Evolutionary conservation across 2,888 invertebrate genomes (phyloP), one percentile per base, ranked within the genome.

Genomic region (Tromatobia lineatoria): DNA sequence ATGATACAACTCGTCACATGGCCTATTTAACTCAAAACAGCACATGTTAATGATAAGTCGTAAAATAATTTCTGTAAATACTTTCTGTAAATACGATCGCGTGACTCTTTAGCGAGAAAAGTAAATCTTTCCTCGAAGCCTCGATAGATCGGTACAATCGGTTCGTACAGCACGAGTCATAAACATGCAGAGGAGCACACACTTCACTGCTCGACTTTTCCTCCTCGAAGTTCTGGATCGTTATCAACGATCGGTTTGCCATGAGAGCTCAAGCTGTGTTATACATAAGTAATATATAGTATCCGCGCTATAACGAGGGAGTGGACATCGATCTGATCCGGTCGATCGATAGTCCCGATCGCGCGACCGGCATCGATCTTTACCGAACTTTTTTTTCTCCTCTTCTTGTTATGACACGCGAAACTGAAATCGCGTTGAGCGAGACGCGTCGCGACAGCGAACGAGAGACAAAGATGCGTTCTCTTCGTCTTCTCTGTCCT

Each of bases 351-450:
- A 57, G 76, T 71, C 47, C 8, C 59, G 57, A 76, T 69, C 61
- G 70, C 25, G 15, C 74, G 47, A 74, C 45, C 50, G 34, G 57
- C 69, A 70, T 69, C 81, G 66, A 59, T 23, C 29, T 23, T 64
- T 20, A 13, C 34, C n/a, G n/a, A 15, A 20, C 64, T 23, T 73
- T 50, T 29, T 50, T n/a, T 38, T 74, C 61, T n/a, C 69, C 42
- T 18, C 45, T 23, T 18, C 66, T 15, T 83, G 83, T 81, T 81
- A 73, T 76, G 80, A 81, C 71, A 75, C 70, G 82, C 64, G 73
- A 85, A 77, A 81, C 67, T 67, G 67, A 83, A 82, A 82, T 82
- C 69, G 77, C 74, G 42, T 52, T 66, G 64, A 42, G 42, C 42
- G 42, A 42, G 74, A 78, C 52, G 80, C 38, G 80, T 73, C 54